Conservation (phyloP, 2,888 invertebrate genomes). For the Dioctria rufipes region DNA sequence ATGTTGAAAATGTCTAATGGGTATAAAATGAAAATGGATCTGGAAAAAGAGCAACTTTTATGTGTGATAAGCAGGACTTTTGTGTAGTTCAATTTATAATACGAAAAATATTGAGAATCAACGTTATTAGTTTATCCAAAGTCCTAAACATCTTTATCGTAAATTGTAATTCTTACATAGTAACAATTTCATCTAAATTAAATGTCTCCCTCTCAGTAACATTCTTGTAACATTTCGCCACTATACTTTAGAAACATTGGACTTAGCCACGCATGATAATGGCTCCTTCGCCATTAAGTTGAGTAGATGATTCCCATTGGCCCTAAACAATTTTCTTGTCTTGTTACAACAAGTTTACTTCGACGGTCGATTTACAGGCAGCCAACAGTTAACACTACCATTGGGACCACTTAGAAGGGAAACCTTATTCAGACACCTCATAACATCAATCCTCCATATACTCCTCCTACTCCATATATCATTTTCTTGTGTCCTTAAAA, state of each 20-base stretch:
- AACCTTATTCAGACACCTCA: conserved; percentile 48
- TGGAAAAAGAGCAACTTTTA: no score
- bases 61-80: no score
- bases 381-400: conserved; percentile 31
- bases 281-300: conserved; percentile 27
- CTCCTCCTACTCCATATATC: conserved; percentile 21
- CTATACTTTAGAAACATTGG: conserved; percentile 1
- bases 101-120: no score
- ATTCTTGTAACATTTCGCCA: background rate
- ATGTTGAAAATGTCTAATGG: no score
- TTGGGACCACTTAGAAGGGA: conserved; percentile 37
- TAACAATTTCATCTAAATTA: no score
- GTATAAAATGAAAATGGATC: no score
- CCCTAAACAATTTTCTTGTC: conserved; percentile 50
- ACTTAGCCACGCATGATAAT: conserved; percentile 41
- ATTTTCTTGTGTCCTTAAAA: conserved; percentile 34
- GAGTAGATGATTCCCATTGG: conserved; percentile 30
- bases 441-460: conserved; percentile 38
- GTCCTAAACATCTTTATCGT: no score
- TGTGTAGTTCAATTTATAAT: no score
- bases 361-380: conserved; percentile 26
- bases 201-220: no score
- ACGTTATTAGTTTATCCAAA: no score
- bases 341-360: conserved; percentile 24
- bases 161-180: no score